Base-by-base conservation (phyloP, 2,888 invertebrate species). In the Drosophila flavopinicola region DNA sequence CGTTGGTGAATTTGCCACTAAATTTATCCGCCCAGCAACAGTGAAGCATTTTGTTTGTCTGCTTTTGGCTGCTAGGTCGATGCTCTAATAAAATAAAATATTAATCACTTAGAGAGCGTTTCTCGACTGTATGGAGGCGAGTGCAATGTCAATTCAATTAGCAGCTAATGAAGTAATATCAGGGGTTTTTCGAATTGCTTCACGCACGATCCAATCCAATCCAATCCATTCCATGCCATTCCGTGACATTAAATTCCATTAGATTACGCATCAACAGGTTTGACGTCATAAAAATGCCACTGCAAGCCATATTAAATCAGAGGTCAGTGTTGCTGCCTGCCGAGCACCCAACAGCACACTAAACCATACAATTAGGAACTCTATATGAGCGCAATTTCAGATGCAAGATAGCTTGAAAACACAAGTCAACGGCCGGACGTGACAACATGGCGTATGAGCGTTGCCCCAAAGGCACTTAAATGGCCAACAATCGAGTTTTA, bases 161-260 rank as follows among this genome's bases (percentile, higher is more conserved):
- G 58, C 44, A 41, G 49, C 54, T 56, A 75, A 85, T 85, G 37
- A 66, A 84, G 77, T 69, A 53, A 76, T 73, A 76, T 32, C 35
- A 47, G 39, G 47, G 63, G 63, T 41, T 65, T 63, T 42, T 13
- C 53, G 41, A 71, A 65, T 71, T 39, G 44, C 39, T 59, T 74
- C 37, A 56, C 47, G 13, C 24, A 47, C 17, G 37, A 41, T 27
- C 9, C 39, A 27, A 56, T 48, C 27, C 49, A 37, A 32, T 52
- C 13, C 29, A 51, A n/a, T n/a, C 9, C 39, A 27, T 63, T 48
- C 27, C 49, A 37, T 38, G 45, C 13, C 29, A 51, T 39, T 41
- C n/a, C 20, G 35, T 6, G 38, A 27, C 30, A 25, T 39, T 61
- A 17, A 15, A 32, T 25, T 68, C 41, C n/a, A 66, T 54, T 45